Evolutionary conservation across 2,797 vertebrate genomes (phyloP).

Genomic region (Acanthiza pusilla): DNA sequence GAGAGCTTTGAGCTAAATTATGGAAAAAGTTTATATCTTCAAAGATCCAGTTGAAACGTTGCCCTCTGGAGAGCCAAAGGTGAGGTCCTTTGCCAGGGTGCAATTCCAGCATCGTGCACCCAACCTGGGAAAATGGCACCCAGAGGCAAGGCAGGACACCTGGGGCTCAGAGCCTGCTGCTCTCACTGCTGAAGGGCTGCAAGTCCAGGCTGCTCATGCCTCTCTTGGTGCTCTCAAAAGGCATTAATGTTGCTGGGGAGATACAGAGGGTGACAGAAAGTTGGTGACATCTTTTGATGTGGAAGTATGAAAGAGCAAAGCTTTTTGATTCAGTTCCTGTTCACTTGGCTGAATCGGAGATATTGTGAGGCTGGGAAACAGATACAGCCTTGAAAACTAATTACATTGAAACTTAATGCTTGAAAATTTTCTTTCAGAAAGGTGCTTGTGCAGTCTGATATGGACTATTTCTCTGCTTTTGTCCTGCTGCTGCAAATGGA

Average conservation of each 20-base stretch:
- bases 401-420: not conserved
- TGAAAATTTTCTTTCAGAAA: not conserved
- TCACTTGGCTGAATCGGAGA: not conserved
- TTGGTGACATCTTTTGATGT: not conserved
- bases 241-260: not conserved
- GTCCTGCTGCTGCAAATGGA: not conserved
- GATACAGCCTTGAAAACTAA: not conserved
- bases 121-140: not conserved
- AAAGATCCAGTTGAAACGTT: rapidly evolving
- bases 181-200: not conserved
- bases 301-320: not conserved
- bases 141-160: not conserved
- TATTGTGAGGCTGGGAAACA: not conserved
- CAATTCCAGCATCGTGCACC: not conserved
- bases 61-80: not conserved
- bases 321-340: not conserved
- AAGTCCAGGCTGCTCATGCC: not conserved
- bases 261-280: not conserved
- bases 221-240: not conserved
- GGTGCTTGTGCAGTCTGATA: not conserved
- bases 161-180: not conserved
- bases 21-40: not conserved
- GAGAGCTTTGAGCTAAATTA: not conserved
- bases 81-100: not conserved
- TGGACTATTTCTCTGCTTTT: not conserved